Evolutionary conservation across 2,797 vertebrate species (phyloP), one percentile per base, ranked within the genome.

Genomic region (Erithacus rubecula): DNA sequence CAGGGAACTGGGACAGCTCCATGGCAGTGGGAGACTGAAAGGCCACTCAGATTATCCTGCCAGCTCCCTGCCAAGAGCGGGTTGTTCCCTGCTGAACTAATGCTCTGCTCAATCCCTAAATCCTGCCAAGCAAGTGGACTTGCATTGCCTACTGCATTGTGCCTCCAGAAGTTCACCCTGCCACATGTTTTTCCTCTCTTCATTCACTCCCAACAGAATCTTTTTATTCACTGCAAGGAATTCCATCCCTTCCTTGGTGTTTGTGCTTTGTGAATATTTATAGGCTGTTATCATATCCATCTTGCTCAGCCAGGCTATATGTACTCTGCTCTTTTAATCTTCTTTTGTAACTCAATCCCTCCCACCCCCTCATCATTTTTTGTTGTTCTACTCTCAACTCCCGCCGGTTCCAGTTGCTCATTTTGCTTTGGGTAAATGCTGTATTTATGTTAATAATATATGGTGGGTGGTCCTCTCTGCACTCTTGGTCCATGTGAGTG

Each of bases 261-360:
- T 97, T 96, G 89, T 94, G 95, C 90, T 92, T 95, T 96, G 93
- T 97, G 97, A 98, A 97, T 96, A 97, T 97, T 98, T 98, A 97
- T 97, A 95, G 96, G 96, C 96, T 97, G 97, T 96, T 97, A 95
- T 96, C 96, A 96, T 91, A 96, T 96, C 96, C 96, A 92, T 95
- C 95, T 95, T 96, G 67, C 91, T 95, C 96, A 88, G 94, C 96
- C 97, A 95, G 97, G 86, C 96, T 97, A 91, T 93, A 93, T 81
- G 91, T 85, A 92, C 90, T 95, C 94, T 76, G 90, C 85, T 97
- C 92, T 96, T 96, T 96, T 96, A 96, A 93, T 97, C 97, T 96
- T 93, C 87, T 91, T 94, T 95, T 36, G 93, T 96, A 98, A 97
- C 96, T 96, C 97, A 97, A 95, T 97, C 92, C 72, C 52, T 96